Evolutionary conservation across 2,113 vertebrate genomes (phyloP).

Genomic region (Corapipo altera): DNA sequence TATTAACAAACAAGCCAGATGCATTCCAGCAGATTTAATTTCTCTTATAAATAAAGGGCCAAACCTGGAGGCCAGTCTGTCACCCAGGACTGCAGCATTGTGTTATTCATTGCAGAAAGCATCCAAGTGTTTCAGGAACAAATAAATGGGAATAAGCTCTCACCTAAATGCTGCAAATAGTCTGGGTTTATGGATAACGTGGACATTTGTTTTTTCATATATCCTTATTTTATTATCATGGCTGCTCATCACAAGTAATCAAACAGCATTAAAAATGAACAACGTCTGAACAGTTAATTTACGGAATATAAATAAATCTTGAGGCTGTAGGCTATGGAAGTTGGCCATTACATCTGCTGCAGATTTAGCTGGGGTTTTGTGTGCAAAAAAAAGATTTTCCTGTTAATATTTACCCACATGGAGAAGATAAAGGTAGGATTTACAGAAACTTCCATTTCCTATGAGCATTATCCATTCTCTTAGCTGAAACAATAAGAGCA

Average conservation of each 20-base stretch:
- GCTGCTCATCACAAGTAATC: background rate
- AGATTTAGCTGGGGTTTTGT: background rate
- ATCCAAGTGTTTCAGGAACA: background rate
- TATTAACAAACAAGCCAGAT: background rate
- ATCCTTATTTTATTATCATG: background rate
- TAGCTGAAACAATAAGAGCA: background rate
- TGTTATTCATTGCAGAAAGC: background rate
- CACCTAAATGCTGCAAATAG: background rate
- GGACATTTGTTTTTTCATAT: background rate
- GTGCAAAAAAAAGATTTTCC: background rate
- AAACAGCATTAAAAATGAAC: conserved; percentile 1
- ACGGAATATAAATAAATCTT: background rate
- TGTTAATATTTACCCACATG: background rate
- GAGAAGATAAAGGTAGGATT: background rate
- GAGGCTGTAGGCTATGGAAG: background rate
- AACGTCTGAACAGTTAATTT: background rate
- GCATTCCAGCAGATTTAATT: background rate
- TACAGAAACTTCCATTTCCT: background rate
- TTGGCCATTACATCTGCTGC: background rate
- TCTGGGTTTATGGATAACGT: background rate
- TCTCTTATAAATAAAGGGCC: background rate
- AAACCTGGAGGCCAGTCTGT: background rate
- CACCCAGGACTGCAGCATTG: background rate
- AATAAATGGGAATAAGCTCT: background rate
- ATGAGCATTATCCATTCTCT: background rate